These are phyloP conservation scores for Steatocranus sp. DNA, from an alignment of 2,797 vertebrate species.

Conservation along the genomic window DNA sequence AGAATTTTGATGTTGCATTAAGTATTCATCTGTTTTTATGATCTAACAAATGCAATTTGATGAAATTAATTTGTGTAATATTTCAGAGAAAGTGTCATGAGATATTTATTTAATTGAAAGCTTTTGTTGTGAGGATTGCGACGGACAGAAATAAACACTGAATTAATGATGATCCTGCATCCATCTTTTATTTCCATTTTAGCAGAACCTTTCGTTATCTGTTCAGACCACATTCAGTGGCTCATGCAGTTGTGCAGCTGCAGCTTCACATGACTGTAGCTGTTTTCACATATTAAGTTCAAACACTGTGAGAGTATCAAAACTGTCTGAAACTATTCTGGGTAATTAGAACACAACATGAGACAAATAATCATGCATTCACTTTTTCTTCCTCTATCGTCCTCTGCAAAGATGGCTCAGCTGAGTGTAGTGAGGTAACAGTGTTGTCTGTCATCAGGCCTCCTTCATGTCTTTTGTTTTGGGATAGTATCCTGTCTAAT, in stretches of 20 bases:
- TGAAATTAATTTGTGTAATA: background rate
- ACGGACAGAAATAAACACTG: background rate
- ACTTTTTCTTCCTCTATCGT: fast-evolving
- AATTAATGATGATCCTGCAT: background rate
- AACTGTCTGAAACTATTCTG: background rate
- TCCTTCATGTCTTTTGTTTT: background rate
- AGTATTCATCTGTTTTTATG: background rate
- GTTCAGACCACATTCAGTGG: background rate
- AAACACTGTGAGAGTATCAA: background rate
- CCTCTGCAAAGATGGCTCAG: background rate
- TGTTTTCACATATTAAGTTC: background rate
- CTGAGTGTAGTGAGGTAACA: background rate
- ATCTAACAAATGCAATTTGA: background rate
- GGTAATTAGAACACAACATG: fast-evolving
- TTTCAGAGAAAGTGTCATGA: background rate
- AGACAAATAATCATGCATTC: background rate
- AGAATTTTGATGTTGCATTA: background rate
- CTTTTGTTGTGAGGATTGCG: background rate
- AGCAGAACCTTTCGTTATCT: background rate
- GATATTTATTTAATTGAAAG: background rate
- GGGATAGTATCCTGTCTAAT: background rate
- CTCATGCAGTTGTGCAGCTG: background rate
- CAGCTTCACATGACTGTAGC: background rate
- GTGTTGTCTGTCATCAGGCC: background rate
- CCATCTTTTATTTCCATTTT: background rate